Base-by-base conservation (phyloP, 2,797 vertebrate species). In the Etheostoma nigrum region DNA sequence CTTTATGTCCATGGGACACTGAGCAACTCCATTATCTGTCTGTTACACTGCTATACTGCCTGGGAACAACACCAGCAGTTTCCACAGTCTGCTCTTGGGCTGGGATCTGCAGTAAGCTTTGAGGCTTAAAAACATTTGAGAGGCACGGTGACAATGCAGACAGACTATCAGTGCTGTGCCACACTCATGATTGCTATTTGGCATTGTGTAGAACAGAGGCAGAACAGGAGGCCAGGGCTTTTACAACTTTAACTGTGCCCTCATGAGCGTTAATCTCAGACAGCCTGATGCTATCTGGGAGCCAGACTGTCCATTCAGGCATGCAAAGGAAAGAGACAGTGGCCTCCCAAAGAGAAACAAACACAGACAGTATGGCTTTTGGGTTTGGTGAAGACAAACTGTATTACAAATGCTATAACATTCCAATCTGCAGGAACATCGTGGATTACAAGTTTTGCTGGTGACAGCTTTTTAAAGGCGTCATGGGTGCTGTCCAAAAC, bases 211-310 rank as follows among this genome's bases (percentile, higher is more conserved):
- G 53, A 70, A 60, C 72, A 77, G 81, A 75, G 87, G 59, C 82
- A 86, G 74, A 81, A 79, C 73, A 54, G 78, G 64, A 81, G 86
- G 79, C 44, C 21, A 47, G 72, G 81, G 87, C 68, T 82, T 85
- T 87, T 66, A 82, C 88, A 88, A 91, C 84, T 91, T 89, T 89
- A 93, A 92, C 89, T 85, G 89, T 80, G 60, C 90, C 90, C 90
- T 81, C 86, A 89, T 93, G 87, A 88, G 83, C 58, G 63, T 72
- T 92, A 90, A 93, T 92, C 93, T 87, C 87, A 85, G 84, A 79
- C 88, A 87, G 90, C 76, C 84, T 86, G 93, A 94, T 94, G 88
- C 84, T 93, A 94, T 94, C 94, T 88, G 76, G 81, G 86, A 91
- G 93, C 79, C 86, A 88, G 87, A 74, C 82, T 64, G 85, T 83